Conservation (phyloP, 1,140 invertebrate genomes). For the Sycophaga agraensis region DNA sequence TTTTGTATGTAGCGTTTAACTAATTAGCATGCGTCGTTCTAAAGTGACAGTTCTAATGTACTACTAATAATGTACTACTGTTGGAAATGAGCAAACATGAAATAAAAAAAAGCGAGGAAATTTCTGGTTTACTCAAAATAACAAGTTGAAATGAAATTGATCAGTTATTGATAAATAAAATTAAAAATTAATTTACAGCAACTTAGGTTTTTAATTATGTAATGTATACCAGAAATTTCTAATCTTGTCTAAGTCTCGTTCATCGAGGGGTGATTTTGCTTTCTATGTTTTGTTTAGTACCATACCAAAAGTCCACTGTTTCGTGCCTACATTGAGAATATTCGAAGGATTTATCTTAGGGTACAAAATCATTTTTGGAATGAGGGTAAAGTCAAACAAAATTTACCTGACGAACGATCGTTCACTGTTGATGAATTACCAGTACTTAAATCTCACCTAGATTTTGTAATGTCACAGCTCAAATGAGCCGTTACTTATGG, state of each 20-base stretch:
- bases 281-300: neutral
- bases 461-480: neutral
- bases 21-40: constrained; percentile 7
- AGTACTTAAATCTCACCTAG: neutral
- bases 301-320: constrained; percentile 20
- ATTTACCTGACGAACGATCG: constrained; percentile 22
- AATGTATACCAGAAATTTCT: constrained; percentile 8
- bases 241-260: constrained; percentile 14
- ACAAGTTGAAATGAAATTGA: neutral
- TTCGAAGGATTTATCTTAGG: neutral
- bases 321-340: constrained; percentile 4
- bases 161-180: neutral
- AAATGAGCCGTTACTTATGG: neutral
- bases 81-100: neutral
- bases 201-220: neutral
- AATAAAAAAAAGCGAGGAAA: neutral
- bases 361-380: neutral
- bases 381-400: constrained; percentile 17
- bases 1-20: constrained; percentile 4
- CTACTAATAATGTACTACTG: neutral
- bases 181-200: neutral
- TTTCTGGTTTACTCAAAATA: constrained; percentile 5
- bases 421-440: constrained; percentile 14
- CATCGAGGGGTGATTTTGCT: constrained; percentile 14
- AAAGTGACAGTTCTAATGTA: neutral